Percentiles rank a stretch among this genome's conserved stretches.
Conservation (phyloP, 2,888 invertebrate species). For the Conomelus anceps region DNA sequence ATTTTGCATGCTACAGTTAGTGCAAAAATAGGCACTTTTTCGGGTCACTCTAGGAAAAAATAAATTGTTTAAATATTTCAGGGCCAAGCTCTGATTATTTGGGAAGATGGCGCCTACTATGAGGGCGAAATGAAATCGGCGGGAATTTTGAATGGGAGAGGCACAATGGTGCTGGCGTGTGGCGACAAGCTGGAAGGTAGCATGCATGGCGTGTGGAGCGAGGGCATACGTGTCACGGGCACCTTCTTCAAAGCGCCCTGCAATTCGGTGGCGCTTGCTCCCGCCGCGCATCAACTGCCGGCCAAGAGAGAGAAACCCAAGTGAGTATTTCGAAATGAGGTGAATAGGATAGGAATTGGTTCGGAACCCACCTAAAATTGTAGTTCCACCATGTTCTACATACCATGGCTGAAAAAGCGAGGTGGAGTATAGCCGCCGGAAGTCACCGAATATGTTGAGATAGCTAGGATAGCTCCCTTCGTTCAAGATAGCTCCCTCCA, state of each 20-base stretch:
- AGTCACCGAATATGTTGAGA: too few relatives aligned
- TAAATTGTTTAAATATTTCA: conserved; percentile 39
- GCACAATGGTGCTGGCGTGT: conserved; percentile 69
- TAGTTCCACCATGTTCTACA: too few relatives aligned
- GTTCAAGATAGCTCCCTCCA: too few relatives aligned
- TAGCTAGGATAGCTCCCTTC: too few relatives aligned
- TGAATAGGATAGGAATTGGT: too few relatives aligned
- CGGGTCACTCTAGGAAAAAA: too few relatives aligned
- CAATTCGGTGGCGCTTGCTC: not conserved
- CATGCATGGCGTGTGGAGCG: conserved; percentile 67
- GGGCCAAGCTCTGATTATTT: conserved; percentile 84
- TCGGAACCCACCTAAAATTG: too few relatives aligned
- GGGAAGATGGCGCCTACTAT: conserved; percentile 81
- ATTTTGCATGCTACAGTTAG: too few relatives aligned
- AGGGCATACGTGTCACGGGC: conserved; percentile 72
- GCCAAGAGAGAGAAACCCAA: conserved; percentile 13
- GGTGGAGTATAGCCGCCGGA: too few relatives aligned
- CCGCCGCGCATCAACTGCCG: not conserved
- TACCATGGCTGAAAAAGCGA: too few relatives aligned
- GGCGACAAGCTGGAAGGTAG: conserved; percentile 68
- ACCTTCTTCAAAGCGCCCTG: conserved; percentile 53
- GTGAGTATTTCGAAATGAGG: not conserved
- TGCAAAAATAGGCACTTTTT: too few relatives aligned
- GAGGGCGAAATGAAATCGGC: conserved; percentile 81
- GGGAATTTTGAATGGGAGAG: conserved; percentile 73